Evolutionary conservation across 2,113 vertebrate species (phyloP), one percentile per base, ranked within the genome.

Genomic region (Sylvilagus bachmani): DNA sequence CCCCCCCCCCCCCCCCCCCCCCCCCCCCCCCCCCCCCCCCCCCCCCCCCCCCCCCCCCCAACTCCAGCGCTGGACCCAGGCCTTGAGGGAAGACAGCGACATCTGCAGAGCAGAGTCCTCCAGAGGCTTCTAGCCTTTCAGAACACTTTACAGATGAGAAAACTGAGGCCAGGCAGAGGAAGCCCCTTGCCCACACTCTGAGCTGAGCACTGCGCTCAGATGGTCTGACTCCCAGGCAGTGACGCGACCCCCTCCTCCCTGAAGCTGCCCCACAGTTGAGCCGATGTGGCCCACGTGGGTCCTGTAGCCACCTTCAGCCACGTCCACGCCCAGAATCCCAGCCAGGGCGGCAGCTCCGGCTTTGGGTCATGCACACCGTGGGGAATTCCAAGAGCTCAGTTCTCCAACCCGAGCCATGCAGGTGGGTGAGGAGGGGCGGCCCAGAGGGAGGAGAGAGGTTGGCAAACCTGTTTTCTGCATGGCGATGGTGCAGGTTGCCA

Each of bases 401-500:
- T 84, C 89, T 33, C 3, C 2, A 49, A 86, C 93, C 74, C 36
- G 51, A 1, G 0, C 73, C 1, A 2, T 33, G 10, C 31, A 78
- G 66, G 61, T 2, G 58, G 87, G 94, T 79, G 88, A 90, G 80
- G 77, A 90, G 77, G 74, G 93, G 90, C 3, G 0, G 85, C 73
- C 90, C 66, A 4, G 79, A 70, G 70, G 66, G 62, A 92, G 91
- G 36, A 73, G 55, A 44, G 94, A 97, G 95, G 92, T 90, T 92
- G 94, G 96, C 92, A 97, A 96, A 97, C 95, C 97, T 97, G 95
- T 97, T 97, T 96, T 96, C 81, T 61, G 85, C 66, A 79, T 38
- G 10, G 36, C 2, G 73, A 92, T 92, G 93, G 87, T 86, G 94
- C 89, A 49, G 38, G 89, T 79, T 94, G 93, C 92, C 93, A 84